Base-by-base conservation (phyloP, 1,140 invertebrate species). In the Macrosteles quadrilineatus region DNA sequence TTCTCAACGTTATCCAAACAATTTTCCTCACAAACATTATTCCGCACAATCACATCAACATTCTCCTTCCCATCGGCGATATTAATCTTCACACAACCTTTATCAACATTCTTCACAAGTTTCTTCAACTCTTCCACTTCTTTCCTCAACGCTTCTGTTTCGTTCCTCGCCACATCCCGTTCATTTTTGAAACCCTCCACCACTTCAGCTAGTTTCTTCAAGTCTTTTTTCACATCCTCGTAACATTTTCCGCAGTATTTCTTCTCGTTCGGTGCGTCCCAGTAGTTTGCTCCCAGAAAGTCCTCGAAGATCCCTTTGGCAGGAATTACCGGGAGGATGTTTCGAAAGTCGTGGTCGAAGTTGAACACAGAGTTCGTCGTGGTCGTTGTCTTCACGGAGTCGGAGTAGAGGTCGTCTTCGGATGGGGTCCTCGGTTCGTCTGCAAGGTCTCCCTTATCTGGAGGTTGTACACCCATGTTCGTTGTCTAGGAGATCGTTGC, bases 51-150 rank as follows among this genome's bases (percentile, higher is more conserved):
- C 25, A 59, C 55, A 25, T 59, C 55, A 29, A 59, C 23, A 59
- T 27, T 23, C 27, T n/a, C 55, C 9, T 59, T 59, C 11, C 21
- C 55, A 29, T 30, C 27, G 4, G 2, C 27, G n/a, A 59, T n/a
- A 14, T 14, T 27, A 29, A 59, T 29, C 25, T 2, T 29, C 6
- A 25, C 55, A 6, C 4, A n/a, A n/a, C n/a, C n/a, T n/a, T n/a
- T n/a, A n/a, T n/a, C 47, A n/a, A 12, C 27, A 11, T 59, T 59
- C 55, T 59, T 59, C 55, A 59, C 4, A 2, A 3, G 55, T n/a
- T 29, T 59, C 27, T 59, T 59, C 21, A 59, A 23, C 55, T 2
- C 55, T 29, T 59, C 55, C 25, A 59, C 25, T 59, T 59, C 55
- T 14, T 29, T 59, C 55, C 27, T 59, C 55, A 59, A 23, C 21